Base-by-base conservation (phyloP, 2,797 vertebrate species). In the Lophura swinhoii region DNA sequence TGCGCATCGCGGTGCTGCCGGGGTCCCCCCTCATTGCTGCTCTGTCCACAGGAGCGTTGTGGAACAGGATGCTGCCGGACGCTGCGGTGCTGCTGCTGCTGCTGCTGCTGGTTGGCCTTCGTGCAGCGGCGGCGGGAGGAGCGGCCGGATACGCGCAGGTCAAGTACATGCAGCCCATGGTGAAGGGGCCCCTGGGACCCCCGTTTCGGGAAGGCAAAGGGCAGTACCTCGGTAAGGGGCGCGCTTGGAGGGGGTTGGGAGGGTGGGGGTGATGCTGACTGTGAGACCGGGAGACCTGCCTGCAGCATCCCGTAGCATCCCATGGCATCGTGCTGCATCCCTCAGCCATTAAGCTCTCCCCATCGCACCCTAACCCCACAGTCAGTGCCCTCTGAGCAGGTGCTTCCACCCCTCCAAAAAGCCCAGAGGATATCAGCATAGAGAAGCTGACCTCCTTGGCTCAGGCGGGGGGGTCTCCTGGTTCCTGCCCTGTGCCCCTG, bases 181-280 rank as follows among this genome's bases (percentile, higher is more conserved):
- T 99, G 97, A 99, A 99, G 97, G 99, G 99, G 44, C 99, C 99
- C 3, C 97, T 99, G 66, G 99, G 99, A 81, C 99, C 99, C 28
- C 99, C 99, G 1, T 99, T 99, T 97, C 98, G 99, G 60, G 99
- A 99, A 97, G 99, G 99, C 97, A 99, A 99, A 96, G 99, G 99
- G 84, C 99, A 99, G 97, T 99, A 99, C 90, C 97, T 99, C 90
- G 99, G 99, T 99, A 97, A 99, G 99, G 49, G 60, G 20, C 0
- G 4, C 0, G 1, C 23, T n/a, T 86, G 70, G 16, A 17, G 9
- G 18, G 14, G 8, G 15, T 4, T 2, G 68, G 15, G 35, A 51
- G 31, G 55, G 14, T 12, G 24, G 0, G 44, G 23, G 46, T 1
- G 7, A 0, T 7, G 39, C n/a, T 26, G 73, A 31, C 23, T 3